Evolutionary conservation across 2,888 invertebrate species (phyloP).

Genomic region (Harpalus rufipes): DNA sequence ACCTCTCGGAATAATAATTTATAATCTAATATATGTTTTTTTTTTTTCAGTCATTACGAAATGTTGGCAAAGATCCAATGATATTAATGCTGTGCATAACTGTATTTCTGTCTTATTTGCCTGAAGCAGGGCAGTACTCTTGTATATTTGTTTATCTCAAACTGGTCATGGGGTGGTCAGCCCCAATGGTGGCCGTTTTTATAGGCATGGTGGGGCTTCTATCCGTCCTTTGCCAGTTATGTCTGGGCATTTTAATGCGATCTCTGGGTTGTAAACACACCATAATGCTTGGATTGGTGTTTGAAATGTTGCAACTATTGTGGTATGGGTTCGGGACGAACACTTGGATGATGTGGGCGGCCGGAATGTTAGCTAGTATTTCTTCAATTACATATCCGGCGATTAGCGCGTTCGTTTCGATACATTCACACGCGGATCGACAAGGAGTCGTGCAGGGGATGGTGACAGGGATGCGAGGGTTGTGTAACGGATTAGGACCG

Average conservation of each 20-base stretch:
- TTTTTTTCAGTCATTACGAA: conserved; percentile 83
- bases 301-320: conserved; percentile 97
- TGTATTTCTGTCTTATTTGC: conserved; percentile 98
- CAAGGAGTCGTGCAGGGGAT: conserved; percentile 98
- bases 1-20: too few species aligned
- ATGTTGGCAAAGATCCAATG: conserved; percentile 96
- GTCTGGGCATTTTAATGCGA: conserved; percentile 84
- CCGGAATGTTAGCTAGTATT: conserved; percentile 96
- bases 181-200: conserved; percentile 97
- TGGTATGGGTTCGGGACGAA: conserved; percentile 98
- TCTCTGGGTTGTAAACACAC: conserved; percentile 96
- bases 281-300: conserved; percentile 96
- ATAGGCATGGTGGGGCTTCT: conserved; percentile 98
- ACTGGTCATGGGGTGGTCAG: conserved; percentile 97
- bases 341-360: conserved; percentile 99
- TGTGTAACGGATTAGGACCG: conserved; percentile 98
- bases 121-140: conserved; percentile 99
- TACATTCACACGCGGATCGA: conserved; percentile 97
- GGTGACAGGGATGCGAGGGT: conserved; percentile 98
- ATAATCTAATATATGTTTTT: too few species aligned
- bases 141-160: conserved; percentile 99
- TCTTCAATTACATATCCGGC: conserved; percentile 99
- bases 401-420: conserved; percentile 98
- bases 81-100: conserved; percentile 98
- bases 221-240: conserved; percentile 96